A percentile compares a stretch with the other conserved stretches of the same genome.
Conservation (phyloP, 2,797 vertebrate genomes). For the Fringilla coelebs region DNA sequence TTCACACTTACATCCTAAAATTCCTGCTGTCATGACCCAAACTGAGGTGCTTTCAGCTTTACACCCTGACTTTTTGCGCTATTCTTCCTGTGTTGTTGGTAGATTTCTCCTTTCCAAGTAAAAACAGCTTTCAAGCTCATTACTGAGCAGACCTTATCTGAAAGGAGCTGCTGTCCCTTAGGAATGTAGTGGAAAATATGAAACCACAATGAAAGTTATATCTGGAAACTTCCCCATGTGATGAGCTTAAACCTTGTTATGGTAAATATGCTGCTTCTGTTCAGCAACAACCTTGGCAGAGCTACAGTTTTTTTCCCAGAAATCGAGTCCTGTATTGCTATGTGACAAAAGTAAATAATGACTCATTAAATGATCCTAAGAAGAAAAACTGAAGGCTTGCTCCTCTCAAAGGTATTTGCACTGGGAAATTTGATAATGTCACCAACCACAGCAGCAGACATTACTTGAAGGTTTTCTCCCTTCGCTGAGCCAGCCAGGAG, state of each 20-base stretch:
- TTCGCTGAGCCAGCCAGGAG: background rate
- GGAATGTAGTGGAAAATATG: background rate
- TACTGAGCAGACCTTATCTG: background rate
- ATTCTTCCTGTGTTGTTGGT: background rate
- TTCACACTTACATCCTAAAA: background rate
- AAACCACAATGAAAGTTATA: background rate
- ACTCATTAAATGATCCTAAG: conserved; percentile 59
- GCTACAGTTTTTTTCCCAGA: conserved; percentile 9
- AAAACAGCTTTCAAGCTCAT: background rate
- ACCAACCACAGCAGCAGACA: conserved; percentile 59
- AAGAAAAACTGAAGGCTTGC: conserved; percentile 59
- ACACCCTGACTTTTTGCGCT: background rate
- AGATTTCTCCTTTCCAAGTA: background rate
- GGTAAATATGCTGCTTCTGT: conserved; percentile 17
- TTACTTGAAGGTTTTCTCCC: conserved; percentile 70
- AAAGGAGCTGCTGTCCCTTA: background rate
- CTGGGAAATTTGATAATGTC: conserved; percentile 77
- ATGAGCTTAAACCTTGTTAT: conserved; percentile 1
- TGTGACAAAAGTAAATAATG: conserved; percentile 64
- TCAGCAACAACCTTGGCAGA: conserved; percentile 2
- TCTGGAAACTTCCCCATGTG: background rate
- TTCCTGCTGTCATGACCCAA: background rate
- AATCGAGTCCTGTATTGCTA: conserved; percentile 29
- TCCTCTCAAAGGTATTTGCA: conserved; percentile 64
- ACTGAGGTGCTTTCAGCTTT: background rate